These are phyloP conservation scores for Eulithis testata DNA, from an alignment of 2,888 invertebrate genomes.

Conservation along the genomic window DNA sequence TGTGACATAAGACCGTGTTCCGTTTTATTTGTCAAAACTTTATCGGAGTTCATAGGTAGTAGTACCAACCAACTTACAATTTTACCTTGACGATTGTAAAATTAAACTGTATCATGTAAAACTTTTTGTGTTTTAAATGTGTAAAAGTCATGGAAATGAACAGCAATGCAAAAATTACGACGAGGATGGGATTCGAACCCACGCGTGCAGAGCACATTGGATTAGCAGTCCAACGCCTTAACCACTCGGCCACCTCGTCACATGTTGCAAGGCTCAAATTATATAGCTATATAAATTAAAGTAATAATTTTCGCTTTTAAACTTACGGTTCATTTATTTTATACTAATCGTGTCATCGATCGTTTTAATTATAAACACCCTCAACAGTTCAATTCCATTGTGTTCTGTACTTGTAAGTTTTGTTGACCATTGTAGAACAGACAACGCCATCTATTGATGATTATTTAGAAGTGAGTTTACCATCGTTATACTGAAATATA, in stretches of 20 bases:
- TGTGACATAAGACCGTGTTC: too few relatives aligned
- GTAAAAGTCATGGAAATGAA: too few relatives aligned
- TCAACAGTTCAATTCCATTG: not conserved
- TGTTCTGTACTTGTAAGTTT: not conserved
- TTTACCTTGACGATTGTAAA: too few relatives aligned
- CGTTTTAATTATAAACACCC: not conserved
- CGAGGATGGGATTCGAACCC: conserved; percentile 93
- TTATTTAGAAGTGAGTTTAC: not conserved
- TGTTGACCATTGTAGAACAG: not conserved
- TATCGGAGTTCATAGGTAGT: too few relatives aligned
- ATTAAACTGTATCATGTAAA: too few relatives aligned
- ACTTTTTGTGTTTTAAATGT: too few relatives aligned
- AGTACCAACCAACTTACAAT: too few relatives aligned
- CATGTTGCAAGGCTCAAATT: conserved; percentile 50
- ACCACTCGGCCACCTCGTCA: conserved; percentile 94
- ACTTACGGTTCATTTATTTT: not conserved
- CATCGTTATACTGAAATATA: too few relatives aligned
- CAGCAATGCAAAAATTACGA: conserved; percentile 69
- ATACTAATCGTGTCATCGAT: not conserved
- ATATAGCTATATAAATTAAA: conserved; percentile 36
- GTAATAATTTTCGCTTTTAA: not conserved
- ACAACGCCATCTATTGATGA: conserved; percentile 14
- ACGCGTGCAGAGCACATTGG: conserved; percentile 94
- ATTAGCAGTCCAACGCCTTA: conserved; percentile 95
- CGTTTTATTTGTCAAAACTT: too few relatives aligned